Base-by-base conservation (phyloP, 2,888 invertebrate species). In the Amphimallon solstitiale region DNA sequence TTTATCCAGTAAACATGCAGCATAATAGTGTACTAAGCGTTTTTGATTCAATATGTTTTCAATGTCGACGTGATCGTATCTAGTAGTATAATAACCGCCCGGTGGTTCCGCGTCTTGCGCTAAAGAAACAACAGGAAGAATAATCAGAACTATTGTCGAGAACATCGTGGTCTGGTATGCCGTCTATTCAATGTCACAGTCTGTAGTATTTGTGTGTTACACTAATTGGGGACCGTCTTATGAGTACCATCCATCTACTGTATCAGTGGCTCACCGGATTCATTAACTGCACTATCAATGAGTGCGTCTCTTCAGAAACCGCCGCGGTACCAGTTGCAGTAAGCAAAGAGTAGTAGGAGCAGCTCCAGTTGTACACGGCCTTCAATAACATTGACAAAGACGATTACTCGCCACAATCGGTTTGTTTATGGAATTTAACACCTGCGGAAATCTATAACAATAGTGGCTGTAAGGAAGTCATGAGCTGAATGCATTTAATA, bases 41-140 rank as follows among this genome's bases (percentile, higher is more conserved):
- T 89, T 88, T 78, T 88, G 91, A 52, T 86, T 85, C 74, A 92
- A 84, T 72, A 92, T 86, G 48, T 86, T 86, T 70, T 91, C 90
- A 21, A 92, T 83, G 78, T 91, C 88, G 72, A 92, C 81, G 78
- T 89, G 88, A 76, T 91, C 91, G 78, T 91, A 92, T 75, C 89
- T 85, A 21, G 82, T 84, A 34, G 83, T 81, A 72, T 86, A 86
- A 63, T 72, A 76, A 14, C 76, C 75, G 52, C 76, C 75, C 1
- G 77, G 76, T 19, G 74, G 72, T 17, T 67, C 66, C 2, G 70
- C 67, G 21, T 49, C 43, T 10, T 23, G 35, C 9, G 37, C 45
- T 19, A 17, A 12, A 14, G 1, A 12, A 10, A 56, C 6, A 9
- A 40, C 23, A 21, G 40, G 21, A 40, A 40, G 21, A 14, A 21